Conservation (phyloP, 2,888 invertebrate species). For the Ophion ventricosus region DNA sequence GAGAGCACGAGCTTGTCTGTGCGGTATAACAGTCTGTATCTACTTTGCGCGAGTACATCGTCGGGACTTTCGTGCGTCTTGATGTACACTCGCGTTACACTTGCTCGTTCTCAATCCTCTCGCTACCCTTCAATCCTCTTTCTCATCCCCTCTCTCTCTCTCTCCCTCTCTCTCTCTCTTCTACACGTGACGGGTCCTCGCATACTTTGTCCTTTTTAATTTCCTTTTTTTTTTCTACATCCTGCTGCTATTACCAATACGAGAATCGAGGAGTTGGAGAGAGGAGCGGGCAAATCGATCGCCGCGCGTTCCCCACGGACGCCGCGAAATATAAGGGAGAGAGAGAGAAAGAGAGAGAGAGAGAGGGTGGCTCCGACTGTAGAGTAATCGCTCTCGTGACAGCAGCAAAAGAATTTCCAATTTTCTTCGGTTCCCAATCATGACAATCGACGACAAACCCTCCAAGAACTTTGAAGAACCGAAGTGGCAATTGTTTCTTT, state of each 20-base stretch:
- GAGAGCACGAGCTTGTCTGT: conserved; percentile 46
- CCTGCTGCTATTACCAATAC: conserved; percentile 44
- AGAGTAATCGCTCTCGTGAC: conserved; percentile 35
- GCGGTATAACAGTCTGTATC: conserved; percentile 31
- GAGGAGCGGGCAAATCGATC: conserved; percentile 60
- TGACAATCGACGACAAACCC: neutral
- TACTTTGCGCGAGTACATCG: conserved; percentile 11
- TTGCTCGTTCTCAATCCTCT: conserved; percentile 7
- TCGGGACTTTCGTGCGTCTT: conserved; percentile 10
- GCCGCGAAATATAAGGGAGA: conserved; percentile 47
- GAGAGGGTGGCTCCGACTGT: conserved; percentile 32
- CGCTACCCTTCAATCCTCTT: neutral
- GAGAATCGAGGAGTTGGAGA: conserved; percentile 53
- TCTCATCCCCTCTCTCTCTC: neutral
- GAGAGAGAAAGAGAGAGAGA: conserved; percentile 30
- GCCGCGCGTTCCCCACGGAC: conserved; percentile 52
- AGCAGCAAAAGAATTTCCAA: conserved; percentile 23
- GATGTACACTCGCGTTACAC: neutral
- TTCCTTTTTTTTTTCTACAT: conserved; percentile 29
- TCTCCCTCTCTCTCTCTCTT: neutral
- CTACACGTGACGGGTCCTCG: conserved; percentile 60
- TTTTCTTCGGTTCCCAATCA: neutral
- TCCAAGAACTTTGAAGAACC: too few species aligned
- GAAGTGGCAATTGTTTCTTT: too few species aligned
- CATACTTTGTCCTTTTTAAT: conserved; percentile 31